Conservation (phyloP, 1,140 invertebrate genomes). For the Gryllus bimaculatus region DNA sequence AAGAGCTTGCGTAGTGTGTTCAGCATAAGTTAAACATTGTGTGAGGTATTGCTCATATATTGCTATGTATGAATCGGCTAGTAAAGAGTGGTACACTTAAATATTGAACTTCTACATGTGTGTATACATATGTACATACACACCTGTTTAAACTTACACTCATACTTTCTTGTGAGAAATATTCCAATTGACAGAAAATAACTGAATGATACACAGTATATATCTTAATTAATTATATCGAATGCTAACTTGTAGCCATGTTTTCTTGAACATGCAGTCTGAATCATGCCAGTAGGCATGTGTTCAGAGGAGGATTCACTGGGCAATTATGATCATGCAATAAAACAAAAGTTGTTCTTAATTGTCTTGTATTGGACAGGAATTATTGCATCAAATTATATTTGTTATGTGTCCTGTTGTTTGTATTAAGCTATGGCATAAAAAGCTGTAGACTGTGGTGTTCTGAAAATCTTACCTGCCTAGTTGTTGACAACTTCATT, state of each 20-base stretch:
- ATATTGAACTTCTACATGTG: neutral
- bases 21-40: neutral
- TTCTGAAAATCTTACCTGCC: neutral
- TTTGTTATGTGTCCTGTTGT: slow-evolving; percentile 4
- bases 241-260: too few species aligned
- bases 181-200: neutral
- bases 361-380: neutral
- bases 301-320: neutral
- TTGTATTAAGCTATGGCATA: neutral
- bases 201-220: neutral
- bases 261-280: too few species aligned
- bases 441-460: neutral
- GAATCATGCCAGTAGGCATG: too few species aligned
- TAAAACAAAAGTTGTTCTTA: neutral
- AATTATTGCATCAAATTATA: neutral
- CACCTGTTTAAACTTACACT: neutral
- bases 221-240: neutral
- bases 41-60: neutral
- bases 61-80: neutral
- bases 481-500: slow-evolving; percentile 5
- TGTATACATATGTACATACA: neutral
- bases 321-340: neutral
- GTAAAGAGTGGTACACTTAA: neutral
- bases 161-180: neutral
- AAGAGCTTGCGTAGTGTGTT: neutral